Conservation (phyloP, 1,140 invertebrate species). For the Elymnias hypermnestra region DNA sequence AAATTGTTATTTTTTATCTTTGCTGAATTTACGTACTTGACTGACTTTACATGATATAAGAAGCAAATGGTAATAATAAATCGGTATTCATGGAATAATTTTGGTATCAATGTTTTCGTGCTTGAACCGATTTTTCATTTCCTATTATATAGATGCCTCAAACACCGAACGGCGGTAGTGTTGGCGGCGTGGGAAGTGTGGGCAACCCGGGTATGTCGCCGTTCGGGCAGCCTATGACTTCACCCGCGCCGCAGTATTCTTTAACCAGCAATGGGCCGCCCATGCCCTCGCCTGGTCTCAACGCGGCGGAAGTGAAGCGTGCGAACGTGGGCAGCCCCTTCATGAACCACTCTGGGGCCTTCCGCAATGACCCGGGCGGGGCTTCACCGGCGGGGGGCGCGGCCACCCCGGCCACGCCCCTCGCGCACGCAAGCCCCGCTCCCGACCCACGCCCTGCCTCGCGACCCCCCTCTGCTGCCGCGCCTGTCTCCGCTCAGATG, state of each 20-base stretch:
- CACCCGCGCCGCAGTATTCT: constrained; percentile 74
- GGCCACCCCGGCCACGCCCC: constrained; percentile 77
- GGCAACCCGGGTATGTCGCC: constrained; percentile 80
- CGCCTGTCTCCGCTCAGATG: constrained; percentile 80
- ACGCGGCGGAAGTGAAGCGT: constrained; percentile 72
- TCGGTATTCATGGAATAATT: no score
- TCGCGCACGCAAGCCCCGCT: constrained; percentile 47
- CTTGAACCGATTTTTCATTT: no score
- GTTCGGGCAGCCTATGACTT: constrained; percentile 78
- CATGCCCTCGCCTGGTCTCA: constrained; percentile 73
- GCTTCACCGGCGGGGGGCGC: constrained; percentile 29
- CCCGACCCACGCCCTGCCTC: constrained; percentile 49
- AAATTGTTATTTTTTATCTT: no score
- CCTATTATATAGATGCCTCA: constrained; percentile 60
- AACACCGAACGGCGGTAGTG: constrained; percentile 75
- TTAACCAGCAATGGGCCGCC: constrained; percentile 76
- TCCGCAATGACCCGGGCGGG: constrained; percentile 47
- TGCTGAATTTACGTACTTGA: no score
- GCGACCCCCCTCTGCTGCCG: constrained; percentile 75
- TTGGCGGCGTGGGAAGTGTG: constrained; percentile 46
- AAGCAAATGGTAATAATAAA: no score
- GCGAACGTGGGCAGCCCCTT: constrained; percentile 48
- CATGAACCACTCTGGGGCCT: constrained; percentile 43
- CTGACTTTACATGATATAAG: no score
- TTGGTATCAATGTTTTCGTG: no score